Evolutionary conservation across 2,797 vertebrate genomes (phyloP).

Genomic region (Jordanella pulchra): DNA sequence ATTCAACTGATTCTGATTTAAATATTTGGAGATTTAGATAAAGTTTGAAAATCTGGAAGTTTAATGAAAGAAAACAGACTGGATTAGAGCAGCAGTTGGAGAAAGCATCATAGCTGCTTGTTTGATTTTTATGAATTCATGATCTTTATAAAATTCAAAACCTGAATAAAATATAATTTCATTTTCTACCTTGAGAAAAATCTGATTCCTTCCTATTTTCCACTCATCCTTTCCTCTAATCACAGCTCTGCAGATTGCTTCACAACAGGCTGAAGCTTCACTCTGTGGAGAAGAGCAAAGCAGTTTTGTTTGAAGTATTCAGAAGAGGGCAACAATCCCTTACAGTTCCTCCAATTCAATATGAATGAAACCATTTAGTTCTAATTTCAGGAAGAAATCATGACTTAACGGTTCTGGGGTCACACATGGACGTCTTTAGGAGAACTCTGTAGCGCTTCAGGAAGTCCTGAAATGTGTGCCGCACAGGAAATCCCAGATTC

Average conservation of each 20-base stretch:
- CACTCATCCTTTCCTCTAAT: constrained; percentile 82
- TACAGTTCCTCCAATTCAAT: background rate
- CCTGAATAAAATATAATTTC: background rate
- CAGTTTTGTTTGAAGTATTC: background rate
- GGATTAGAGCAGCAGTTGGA: background rate
- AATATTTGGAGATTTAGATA: background rate
- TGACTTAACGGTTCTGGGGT: constrained; percentile 72
- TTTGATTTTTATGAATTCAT: background rate
- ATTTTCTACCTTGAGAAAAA: constrained; percentile 90
- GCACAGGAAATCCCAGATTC: constrained; percentile 87
- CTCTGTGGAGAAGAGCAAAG: constrained; percentile 57
- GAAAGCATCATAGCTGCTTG: background rate
- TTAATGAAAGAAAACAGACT: background rate
- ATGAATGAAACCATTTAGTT: background rate
- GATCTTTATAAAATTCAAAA: background rate
- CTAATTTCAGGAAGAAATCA: background rate
- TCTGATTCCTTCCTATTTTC: constrained; percentile 89
- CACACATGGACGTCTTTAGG: constrained; percentile 72
- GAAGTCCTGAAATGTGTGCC: constrained; percentile 88
- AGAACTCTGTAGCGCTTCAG: constrained; percentile 84
- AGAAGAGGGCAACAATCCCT: constrained; percentile 1
- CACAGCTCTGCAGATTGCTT: constrained; percentile 79
- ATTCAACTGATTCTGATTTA: background rate
- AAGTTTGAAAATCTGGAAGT: background rate
- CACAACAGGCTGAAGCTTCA: constrained; percentile 74